Evolutionary conservation across 1,140 invertebrate genomes (phyloP), one percentile per base, ranked within the genome.

Genomic region (Aplysia californica): DNA sequence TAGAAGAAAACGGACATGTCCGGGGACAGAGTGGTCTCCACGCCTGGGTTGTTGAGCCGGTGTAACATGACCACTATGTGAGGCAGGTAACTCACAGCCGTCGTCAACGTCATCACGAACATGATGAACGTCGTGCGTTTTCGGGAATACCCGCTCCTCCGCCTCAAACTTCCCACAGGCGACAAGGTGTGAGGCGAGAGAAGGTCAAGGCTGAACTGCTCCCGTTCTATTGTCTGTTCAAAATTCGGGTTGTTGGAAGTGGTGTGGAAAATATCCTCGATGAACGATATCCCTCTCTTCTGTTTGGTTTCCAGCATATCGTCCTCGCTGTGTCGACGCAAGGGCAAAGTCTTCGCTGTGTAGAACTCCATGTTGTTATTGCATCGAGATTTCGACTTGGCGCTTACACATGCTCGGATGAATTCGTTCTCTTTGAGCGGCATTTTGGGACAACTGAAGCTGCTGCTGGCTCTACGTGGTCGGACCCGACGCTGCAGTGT

Each of bases 41-140:
- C 68, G 0, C 35, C 38, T 1, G 69, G 70, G 1, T 66, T 59
- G 10, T 70, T 64, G 65, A 80, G 70, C 23, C 39, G 76, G 0
- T 75, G 50, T 3, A 81, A 56, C 29, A 76, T 73, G 23, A 84
- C 65, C 1, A 77, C 31, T 20, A 82, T 76, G 58, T 80, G 76
- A n/a, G 81, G 78, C 2, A 82, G 66, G 35, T 76, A 78, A 70
- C 82, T 84, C 21, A 84, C n/a, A 31, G 80, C 74, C 26, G 80
- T 80, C 2, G 78, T 77, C 50, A 84, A 64, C 10, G 80, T 84
- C 61, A 84, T 82, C 10, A 76, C 44, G 21, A 80, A 82, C 65
- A 84, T 69, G 56, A 82, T 84, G 55, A 76, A 75, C 0, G 80
- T 84, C 1, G 82, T 77, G 10, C 77, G 70, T 39, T 78, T 68